Conservation (phyloP, 2,888 invertebrate genomes). For the Athetis lepigone region DNA sequence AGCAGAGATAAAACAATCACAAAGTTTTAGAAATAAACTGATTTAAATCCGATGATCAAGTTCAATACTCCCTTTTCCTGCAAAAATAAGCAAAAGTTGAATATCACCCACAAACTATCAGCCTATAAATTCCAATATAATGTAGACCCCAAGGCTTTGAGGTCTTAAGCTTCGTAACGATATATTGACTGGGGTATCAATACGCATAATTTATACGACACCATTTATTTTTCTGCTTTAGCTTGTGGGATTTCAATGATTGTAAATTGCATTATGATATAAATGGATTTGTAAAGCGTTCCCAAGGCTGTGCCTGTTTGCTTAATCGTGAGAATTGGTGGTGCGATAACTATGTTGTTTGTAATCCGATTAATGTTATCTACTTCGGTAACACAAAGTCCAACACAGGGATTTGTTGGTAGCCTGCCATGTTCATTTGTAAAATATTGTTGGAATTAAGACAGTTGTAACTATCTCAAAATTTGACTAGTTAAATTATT, state of each 20-base stretch:
- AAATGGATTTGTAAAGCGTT: constrained; percentile 70
- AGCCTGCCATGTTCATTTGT: constrained; percentile 39
- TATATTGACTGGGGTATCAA: constrained; percentile 47
- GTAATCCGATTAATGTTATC: constrained; percentile 64
- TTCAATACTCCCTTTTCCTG: not conserved
- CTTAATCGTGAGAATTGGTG: constrained; percentile 64
- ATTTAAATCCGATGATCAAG: not conserved
- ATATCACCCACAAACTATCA: constrained; percentile 43
- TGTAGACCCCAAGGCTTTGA: constrained; percentile 49
- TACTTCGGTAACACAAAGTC: constrained; percentile 41
- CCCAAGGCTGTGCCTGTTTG: constrained; percentile 59
- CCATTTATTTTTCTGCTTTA: constrained; percentile 58
- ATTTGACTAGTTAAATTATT: constrained; percentile 27
- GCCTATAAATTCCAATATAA: constrained; percentile 56
- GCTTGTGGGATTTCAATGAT: constrained; percentile 69
- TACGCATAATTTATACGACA: constrained; percentile 54
- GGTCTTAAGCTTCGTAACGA: constrained; percentile 48
- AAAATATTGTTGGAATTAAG: constrained; percentile 42
- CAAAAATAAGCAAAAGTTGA: constrained; percentile 25
- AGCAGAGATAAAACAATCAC: not conserved
- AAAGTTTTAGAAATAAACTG: not conserved
- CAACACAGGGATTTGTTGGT: constrained; percentile 34
- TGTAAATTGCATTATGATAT: constrained; percentile 73
- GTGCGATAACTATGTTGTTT: constrained; percentile 58
- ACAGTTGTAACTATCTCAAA: constrained; percentile 21